Conservation (phyloP, 2,888 invertebrate species). For the Spodoptera littoralis region DNA sequence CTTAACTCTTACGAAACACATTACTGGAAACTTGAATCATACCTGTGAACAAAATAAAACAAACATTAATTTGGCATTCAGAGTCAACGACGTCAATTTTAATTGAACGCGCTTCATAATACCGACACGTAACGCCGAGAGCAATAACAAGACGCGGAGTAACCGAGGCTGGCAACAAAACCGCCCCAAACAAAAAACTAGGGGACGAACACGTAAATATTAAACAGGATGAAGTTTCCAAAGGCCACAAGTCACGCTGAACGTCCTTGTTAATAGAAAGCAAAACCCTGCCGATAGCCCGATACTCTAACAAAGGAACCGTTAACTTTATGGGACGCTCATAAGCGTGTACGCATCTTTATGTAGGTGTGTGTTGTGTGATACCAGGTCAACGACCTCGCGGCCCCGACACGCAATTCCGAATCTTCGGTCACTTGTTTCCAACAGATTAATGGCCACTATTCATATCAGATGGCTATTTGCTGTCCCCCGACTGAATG, state of each 20-base stretch:
- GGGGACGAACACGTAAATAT: conserved; percentile 58
- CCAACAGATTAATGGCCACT: conserved; percentile 68
- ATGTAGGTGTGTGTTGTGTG: conserved; percentile 46
- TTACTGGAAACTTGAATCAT: conserved; percentile 5
- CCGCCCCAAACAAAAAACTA: conserved; percentile 20
- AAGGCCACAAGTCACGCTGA: conserved; percentile 62
- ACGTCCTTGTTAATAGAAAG: conserved; percentile 68
- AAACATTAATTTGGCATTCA: conserved; percentile 53
- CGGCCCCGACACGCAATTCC: conserved; percentile 57
- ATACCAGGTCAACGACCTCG: conserved; percentile 54
- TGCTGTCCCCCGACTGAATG: conserved; percentile 54
- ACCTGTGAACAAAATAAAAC: conserved; percentile 57
- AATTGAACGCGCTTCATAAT: conserved; percentile 27
- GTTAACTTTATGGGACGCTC: conserved; percentile 51
- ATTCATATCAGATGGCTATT: conserved; percentile 68
- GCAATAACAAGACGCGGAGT: conserved; percentile 23
- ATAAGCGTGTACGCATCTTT: conserved; percentile 58
- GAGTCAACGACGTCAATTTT: conserved; percentile 32
- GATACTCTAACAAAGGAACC: conserved; percentile 58
- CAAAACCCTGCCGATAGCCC: conserved; percentile 42
- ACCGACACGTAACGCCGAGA: conserved; percentile 18
- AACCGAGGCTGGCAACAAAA: conserved; percentile 18
- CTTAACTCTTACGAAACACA: conserved; percentile 25
- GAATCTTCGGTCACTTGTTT: conserved; percentile 68
- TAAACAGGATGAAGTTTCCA: conserved; percentile 55